Base-by-base conservation (phyloP, 2,888 invertebrate species). In the Conistra vaccinii region DNA sequence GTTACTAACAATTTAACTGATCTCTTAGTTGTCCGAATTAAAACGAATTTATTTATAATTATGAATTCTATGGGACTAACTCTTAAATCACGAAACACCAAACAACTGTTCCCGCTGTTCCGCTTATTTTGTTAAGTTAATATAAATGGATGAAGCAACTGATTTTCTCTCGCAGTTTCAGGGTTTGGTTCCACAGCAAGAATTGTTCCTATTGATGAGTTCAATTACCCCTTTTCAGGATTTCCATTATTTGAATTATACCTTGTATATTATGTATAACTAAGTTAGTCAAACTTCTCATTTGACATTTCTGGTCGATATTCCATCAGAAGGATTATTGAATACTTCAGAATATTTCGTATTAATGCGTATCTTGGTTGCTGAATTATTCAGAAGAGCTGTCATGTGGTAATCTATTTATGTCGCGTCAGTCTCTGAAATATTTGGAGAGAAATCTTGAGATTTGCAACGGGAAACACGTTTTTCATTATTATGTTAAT, bases 311-410 rank as follows among this genome's bases (percentile, higher is more conserved):
- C 69, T 63, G 62, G 60, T 83, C 69, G 17, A 84, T 81, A 81
- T 80, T 85, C 71, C 71, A 66, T 85, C 55, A 80, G 58, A 80
- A 65, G 55, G 62, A 85, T 87, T 80, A 83, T 76, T 73, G 80
- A 81, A 83, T 82, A 76, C 80, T 67, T 69, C 69, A 53, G 76
- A 81, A 73, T 81, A 79, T 83, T 78, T 74, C 48, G 75, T 80
- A 80, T 69, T 80, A 80, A 85, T 79, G 60, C 75, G 66, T 82
- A 78, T 78, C 76, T 60, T 80, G 65, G 20, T 55, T 85, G 26
- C 35, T 89, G 88, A 89, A 90, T 89, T 69, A 90, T 90, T 89
- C 85, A 90, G 39, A 7, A 68, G 55, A 20, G 35, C 72, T 81
- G 78, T 73, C 79, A 78, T 69, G 63, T 72, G 58, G 26, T 78